Conservation (phyloP, 2,888 invertebrate species). For the Eupeodes latifasciatus region DNA sequence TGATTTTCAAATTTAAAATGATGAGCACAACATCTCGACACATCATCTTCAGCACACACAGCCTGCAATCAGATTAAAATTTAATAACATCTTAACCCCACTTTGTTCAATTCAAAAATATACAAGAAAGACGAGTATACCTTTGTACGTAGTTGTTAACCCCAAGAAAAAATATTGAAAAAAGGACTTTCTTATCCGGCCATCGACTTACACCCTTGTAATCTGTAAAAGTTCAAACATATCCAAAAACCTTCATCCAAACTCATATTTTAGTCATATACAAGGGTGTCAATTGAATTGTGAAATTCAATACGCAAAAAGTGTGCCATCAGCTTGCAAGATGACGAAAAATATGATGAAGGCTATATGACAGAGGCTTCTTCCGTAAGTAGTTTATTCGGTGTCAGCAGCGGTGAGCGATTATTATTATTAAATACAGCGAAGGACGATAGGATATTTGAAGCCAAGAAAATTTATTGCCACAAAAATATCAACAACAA, state of each 20-base stretch:
- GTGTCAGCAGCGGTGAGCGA: slow-evolving; percentile 52
- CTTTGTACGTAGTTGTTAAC: neutral
- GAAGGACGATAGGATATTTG: neutral
- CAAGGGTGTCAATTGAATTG: slow-evolving; percentile 71
- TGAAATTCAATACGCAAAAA: slow-evolving; percentile 74
- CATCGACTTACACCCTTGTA: slow-evolving; percentile 71
- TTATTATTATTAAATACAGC: slow-evolving; percentile 47
- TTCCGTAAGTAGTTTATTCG: slow-evolving; percentile 64
- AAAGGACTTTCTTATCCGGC: slow-evolving; percentile 43
- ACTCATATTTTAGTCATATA: neutral
- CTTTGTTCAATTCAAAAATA: neutral
- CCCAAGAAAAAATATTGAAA: slow-evolving; percentile 50
- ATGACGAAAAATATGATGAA: slow-evolving; percentile 37
- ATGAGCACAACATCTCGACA: slow-evolving; percentile 23
- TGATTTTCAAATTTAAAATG: slow-evolving; percentile 17
- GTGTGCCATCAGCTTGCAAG: slow-evolving; percentile 66
- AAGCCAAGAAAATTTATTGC: slow-evolving; percentile 15
- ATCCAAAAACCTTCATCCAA: neutral
- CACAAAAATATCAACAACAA: slow-evolving; percentile 47
- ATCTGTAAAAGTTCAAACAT: slow-evolving; percentile 45
- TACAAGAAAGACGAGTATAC: too few species aligned
- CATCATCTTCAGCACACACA: neutral
- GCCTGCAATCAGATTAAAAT: too few species aligned
- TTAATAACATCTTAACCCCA: too few species aligned
- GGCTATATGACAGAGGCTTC: neutral